phyloP scores from a whole-genome alignment of 2,888 invertebrate species.

The Lissonota sp. region DNA sequence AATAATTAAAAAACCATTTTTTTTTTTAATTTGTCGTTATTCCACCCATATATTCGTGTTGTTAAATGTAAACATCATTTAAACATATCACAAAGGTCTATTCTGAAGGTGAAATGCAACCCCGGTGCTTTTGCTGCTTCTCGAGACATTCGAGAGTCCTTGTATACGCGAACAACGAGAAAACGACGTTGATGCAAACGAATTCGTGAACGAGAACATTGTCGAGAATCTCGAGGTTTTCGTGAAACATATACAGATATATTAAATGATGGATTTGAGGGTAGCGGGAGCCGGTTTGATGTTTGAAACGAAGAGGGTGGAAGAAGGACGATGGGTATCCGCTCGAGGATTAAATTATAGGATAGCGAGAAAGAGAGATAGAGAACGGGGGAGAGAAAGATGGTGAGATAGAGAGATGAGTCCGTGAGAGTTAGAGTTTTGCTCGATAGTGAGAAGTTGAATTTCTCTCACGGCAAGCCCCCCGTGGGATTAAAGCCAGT shows the following conservation, averaged over 20 bases:
- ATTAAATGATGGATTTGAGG: conserved; percentile 34
- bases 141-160: conserved; percentile 6
- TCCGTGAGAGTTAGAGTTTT: conserved; percentile 51
- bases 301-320: conserved; percentile 4
- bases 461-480: conserved; percentile 52
- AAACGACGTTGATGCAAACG: conserved; percentile 34
- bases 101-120: background rate
- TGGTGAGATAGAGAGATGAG: conserved; percentile 5
- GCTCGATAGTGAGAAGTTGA: conserved; percentile 71
- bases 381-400: conserved; percentile 4
- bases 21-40: background rate
- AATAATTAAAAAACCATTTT: too few species aligned
- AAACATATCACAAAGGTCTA: conserved; percentile 19
- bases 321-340: conserved; percentile 44
- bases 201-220: conserved; percentile 16
- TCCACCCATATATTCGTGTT: too few species aligned
- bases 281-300: background rate
- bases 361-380: conserved; percentile 13
- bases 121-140: background rate
- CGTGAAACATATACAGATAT: background rate
- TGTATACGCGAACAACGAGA: background rate
- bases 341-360: conserved; percentile 59
- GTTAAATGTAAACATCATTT: conserved; percentile 52
- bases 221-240: conserved; percentile 17
- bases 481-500: conserved; percentile 70